Evolutionary conservation across 2,113 vertebrate species (phyloP).

Genomic region (Sarotherodon lohbergeri): DNA sequence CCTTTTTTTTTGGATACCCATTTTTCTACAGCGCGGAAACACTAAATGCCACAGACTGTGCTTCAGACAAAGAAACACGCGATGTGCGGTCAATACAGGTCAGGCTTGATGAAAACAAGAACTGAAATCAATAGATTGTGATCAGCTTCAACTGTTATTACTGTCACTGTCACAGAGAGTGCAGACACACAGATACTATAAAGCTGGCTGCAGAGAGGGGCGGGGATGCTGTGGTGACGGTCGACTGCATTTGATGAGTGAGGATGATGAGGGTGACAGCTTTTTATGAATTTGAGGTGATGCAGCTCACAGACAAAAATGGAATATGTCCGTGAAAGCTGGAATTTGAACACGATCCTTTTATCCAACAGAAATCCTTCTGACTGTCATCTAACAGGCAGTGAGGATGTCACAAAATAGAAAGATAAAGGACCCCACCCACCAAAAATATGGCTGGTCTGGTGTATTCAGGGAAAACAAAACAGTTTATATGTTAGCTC

Average conservation of each 20-base stretch:
- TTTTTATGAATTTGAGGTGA: not conserved
- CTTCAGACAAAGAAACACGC: not conserved
- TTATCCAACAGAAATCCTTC: not conserved
- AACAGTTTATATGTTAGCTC: not conserved
- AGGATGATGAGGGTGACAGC: not conserved
- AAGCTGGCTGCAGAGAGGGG: not conserved
- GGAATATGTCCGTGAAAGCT: not conserved
- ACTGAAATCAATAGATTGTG: not conserved
- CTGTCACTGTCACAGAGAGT: not conserved
- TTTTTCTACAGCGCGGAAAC: rapidly evolving
- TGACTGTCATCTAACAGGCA: not conserved
- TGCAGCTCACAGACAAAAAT: not conserved
- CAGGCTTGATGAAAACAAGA: not conserved
- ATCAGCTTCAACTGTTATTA: not conserved
- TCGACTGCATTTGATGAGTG: not conserved
- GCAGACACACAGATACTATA: not conserved
- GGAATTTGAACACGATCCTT: not conserved
- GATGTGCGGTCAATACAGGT: not conserved
- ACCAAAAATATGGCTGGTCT: rapidly evolving
- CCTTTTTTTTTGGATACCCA: too few relatives aligned
- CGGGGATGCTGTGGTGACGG: not conserved
- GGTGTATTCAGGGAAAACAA: not conserved
- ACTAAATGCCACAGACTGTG: not conserved
- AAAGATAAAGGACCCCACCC: not conserved
- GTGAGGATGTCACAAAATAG: not conserved